Base-by-base conservation (phyloP, 2,113 vertebrate genomes). In the Proterorhinus semilunaris region DNA sequence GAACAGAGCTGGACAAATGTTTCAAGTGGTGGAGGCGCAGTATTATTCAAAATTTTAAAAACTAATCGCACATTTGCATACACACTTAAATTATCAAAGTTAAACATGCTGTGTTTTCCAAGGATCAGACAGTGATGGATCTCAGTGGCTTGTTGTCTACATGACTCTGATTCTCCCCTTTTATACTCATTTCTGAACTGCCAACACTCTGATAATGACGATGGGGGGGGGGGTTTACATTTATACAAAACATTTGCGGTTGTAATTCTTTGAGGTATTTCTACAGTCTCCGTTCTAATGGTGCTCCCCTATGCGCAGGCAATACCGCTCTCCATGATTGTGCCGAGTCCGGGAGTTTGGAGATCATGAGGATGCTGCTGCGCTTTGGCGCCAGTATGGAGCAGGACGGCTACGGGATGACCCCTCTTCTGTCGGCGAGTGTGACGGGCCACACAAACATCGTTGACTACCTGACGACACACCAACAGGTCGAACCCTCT, bases 391-490 rank as follows among this genome's bases (percentile, higher is more conserved):
- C 98, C 51, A 94, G 94, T 69, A 99, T 99, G 98, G 98, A 99
- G 86, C 95, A 95, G 78, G 98, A 99, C 5, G 96, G 97, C 21
- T 99, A 99, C 17, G 94, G 98, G 54, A 99, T 99, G 98, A 99
- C 98, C 3, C 98, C 98, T 0, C 92, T 99, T 78, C 93, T 99
- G 11, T 99, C 98, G 10, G 98, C 98, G 75, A 99, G 97, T 21
- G 97, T 99, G 67, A 99, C 98, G 0, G 97, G 98, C 58, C 97
- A 99, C 90, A 98, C 96, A 6, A 99, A 99, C 85, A 99, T 99
- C 0, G 97, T 99, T 66, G 96, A 99, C 83, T 98, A 96, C 72
- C 91, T 99, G 50, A 97, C 96, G 0, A 94, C 94, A 5, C 95
- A 97, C 53, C 94, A 86, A 15, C 83, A 91, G 90, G 90, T 90